A percentile compares a stretch with the other conserved stretches of the same genome.
Evolutionary conservation across 2,888 invertebrate genomes (phyloP).

Genomic region (Chymomyza fuscimana): DNA sequence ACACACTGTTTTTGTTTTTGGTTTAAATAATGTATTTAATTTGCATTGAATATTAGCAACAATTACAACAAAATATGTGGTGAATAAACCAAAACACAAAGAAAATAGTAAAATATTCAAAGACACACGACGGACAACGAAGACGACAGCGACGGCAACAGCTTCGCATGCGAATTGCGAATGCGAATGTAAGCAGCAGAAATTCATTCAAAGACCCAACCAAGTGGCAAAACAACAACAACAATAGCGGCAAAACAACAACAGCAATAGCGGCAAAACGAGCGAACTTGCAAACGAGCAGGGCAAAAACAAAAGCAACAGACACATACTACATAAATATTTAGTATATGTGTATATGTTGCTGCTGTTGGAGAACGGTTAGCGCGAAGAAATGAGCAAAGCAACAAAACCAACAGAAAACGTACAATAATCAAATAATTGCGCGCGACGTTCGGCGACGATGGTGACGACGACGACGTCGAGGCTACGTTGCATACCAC

Average conservation of each 20-base stretch:
- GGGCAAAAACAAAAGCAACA: constrained; percentile 65
- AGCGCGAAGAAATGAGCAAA: constrained; percentile 39
- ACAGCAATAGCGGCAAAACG: constrained; percentile 42
- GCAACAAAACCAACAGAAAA: constrained; percentile 17
- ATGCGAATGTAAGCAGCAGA: constrained; percentile 68
- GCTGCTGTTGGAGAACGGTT: constrained; percentile 16
- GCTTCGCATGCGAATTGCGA: constrained; percentile 72
- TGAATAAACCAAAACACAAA: constrained; percentile 16
- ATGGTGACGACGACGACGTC: constrained; percentile 19
- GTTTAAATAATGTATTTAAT: constrained; percentile 11
- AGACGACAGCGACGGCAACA: constrained; percentile 38
- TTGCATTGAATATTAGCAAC: constrained; percentile 17
- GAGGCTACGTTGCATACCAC: constrained; percentile 55
- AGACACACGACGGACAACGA: background rate
- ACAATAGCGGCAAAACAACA: too few species aligned
- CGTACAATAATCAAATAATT: constrained; percentile 66
- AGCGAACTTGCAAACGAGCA: constrained; percentile 54
- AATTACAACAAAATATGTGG: constrained; percentile 31
- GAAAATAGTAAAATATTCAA: background rate
- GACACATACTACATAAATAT: constrained; percentile 9
- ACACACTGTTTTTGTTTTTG: constrained; percentile 4
- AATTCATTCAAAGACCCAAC: constrained; percentile 77
- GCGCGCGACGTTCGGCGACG: constrained; percentile 35
- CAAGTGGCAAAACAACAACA: constrained; percentile 42
- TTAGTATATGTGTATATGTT: background rate